Evolutionary conservation across 2,113 vertebrate species (phyloP), one percentile per base, ranked within the genome.

Genomic region (Poeciliopsis prolifica): DNA sequence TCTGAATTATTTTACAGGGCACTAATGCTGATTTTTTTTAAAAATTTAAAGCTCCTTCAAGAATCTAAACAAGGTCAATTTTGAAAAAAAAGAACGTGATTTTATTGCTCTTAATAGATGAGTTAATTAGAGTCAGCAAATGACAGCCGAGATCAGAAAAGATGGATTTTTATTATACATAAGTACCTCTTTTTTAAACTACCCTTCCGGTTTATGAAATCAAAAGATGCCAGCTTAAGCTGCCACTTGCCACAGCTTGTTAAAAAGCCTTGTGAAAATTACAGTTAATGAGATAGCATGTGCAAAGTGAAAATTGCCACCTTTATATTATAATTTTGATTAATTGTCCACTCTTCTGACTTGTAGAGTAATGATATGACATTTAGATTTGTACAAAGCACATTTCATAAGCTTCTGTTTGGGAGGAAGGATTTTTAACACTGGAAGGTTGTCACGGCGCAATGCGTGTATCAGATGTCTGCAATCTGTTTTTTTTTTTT

Each of bases 401-500:
- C 22, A 22, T 28, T 65, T 67, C 13, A 61, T 67, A 24, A 28
- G 37, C 24, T 12, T 33, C 30, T 33, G 64, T 61, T 29, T 48
- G 44, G 4, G 22, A 37, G 24, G 8, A 5, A 13, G 35, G 65
- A 5, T 37, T 35, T 19, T 48, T 29, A 33, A 70, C 4, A 19
- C 58, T 58, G 51, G 58, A 14, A 65, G n/a, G 30, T 29, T 70
- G 61, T 3, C 51, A 42, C 48, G 37, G 60, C 26, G 26, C 54
- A 33, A 10, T 37, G 37, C 22, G 44, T 72, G 61, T 28, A 14
- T 37, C 40, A 28, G 62, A 80, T 79, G 68, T 66, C 69, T 54
- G 48, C 48, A 54, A 54, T 54, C 74, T 74, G 78, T 9, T 54
- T 19, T 24, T 22, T 79, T 79, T 84, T 82, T 54, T 79, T 84